These are phyloP conservation scores for Limonius californicus DNA, from an alignment of 1,140 invertebrate genomes.

Conservation along the genomic window DNA sequence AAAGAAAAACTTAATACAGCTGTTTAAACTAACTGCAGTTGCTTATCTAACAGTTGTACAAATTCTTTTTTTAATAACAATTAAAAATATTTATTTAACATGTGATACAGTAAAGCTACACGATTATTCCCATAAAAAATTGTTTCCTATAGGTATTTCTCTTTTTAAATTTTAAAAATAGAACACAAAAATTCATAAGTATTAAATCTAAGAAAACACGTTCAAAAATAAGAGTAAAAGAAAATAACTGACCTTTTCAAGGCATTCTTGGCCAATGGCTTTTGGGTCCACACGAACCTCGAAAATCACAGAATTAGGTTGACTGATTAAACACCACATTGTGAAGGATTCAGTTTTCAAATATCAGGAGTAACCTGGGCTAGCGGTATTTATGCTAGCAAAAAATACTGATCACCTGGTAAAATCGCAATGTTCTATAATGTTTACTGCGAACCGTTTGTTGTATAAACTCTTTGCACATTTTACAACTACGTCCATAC, in stretches of 20 bases:
- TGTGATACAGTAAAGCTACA: too few species aligned
- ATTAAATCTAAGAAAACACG: too few species aligned
- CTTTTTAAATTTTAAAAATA: too few species aligned
- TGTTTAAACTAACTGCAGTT: too few species aligned
- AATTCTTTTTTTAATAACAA: too few species aligned
- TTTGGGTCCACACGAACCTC: conserved; percentile 80
- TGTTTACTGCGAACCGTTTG: conserved; percentile 32
- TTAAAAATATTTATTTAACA: too few species aligned
- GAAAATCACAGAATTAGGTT: conserved; percentile 78
- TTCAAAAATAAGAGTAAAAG: background rate
- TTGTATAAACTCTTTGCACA: conserved; percentile 38
- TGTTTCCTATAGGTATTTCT: too few species aligned
- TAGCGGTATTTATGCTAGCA: conserved; percentile 27
- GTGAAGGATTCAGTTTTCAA: conserved; percentile 42
- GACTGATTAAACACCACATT: conserved; percentile 83
- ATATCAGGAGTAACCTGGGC: conserved; percentile 14
- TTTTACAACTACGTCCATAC: conserved; percentile 39
- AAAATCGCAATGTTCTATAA: conserved; percentile 33
- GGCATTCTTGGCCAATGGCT: conserved; percentile 81
- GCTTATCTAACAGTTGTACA: too few species aligned
- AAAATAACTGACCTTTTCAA: conserved; percentile 70
- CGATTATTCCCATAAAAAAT: too few species aligned
- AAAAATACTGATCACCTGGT: conserved; percentile 34
- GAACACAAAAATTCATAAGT: too few species aligned
- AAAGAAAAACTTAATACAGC: too few species aligned